Evolutionary conservation across 2,888 invertebrate genomes (phyloP), one percentile per base, ranked within the genome.

Genomic region (Cerceris rybyensis): DNA sequence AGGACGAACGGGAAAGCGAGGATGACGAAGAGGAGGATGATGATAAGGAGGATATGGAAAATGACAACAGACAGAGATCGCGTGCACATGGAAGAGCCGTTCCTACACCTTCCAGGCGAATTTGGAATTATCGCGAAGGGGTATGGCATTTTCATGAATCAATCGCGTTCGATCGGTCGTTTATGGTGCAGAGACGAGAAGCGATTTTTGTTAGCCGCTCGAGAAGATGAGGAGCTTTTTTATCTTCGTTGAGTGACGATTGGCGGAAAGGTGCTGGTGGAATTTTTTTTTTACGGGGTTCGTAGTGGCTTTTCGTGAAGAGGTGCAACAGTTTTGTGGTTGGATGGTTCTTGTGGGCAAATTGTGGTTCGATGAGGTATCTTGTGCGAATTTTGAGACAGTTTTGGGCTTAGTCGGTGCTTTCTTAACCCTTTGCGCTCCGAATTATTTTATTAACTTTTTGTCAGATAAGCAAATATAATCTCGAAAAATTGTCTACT

Each of bases 51-150:
- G 78, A 82, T 16, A 83, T 76, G 8, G 88, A 80, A 9, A 76
- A 70, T 13, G 71, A 82, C 67, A 43, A 75, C 63, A 70, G 75
- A 57, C 80, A 65, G n/a, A 70, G 70, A 46, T 60, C 74, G 42
- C 76, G 80, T 43, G 55, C 76, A 6, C 70, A 83, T 39, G 63
- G 58, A 16, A 75, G 78, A 74, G 70, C 74, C 67, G 72, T 77
- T 79, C 76, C 70, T 17, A 88, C 87, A 80, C 90, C 90, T 43
- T 83, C 86, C 16, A 87, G 90, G 70, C 88, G 88, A 82, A 65
- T 88, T 52, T 91, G 91, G 91, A 88, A 87, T 72, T 90, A 90
- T 65, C 88, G 90, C 71, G 91, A 91, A 79, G 90, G 88, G 91
- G 91, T 91, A 91, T 86, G 85, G 85, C 85, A 86, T 82, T 86